A percentile compares a stretch with the other conserved stretches of the same genome.
These are phyloP conservation scores for Eupithecia exiguata DNA, from an alignment of 2,888 invertebrate genomes.

Conservation along the genomic window DNA sequence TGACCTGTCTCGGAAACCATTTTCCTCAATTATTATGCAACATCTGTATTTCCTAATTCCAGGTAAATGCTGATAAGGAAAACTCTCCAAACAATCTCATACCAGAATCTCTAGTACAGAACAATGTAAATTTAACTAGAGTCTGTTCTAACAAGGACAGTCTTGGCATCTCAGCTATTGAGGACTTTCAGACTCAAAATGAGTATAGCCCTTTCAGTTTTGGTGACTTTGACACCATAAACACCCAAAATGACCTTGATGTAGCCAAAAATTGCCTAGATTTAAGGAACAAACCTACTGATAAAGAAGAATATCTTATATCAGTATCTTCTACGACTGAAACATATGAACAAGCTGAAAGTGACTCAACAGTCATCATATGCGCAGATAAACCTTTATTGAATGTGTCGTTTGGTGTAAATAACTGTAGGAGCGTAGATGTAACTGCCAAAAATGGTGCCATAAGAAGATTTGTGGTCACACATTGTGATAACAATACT, in stretches of 20 bases:
- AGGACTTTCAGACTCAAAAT: constrained; percentile 35
- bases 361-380: constrained; percentile 43
- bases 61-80: constrained; percentile 45
- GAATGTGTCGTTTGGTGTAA: constrained; percentile 62
- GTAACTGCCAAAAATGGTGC: constrained; percentile 61
- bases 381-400: constrained; percentile 47
- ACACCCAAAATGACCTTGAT: background rate
- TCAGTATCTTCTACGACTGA: constrained; percentile 55
- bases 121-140: constrained; percentile 28
- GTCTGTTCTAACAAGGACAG: constrained; percentile 14
- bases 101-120: constrained; percentile 35
- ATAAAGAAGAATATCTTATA: constrained; percentile 39
- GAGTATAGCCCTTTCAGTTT: constrained; percentile 19
- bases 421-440: constrained; percentile 59
- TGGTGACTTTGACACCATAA: background rate
- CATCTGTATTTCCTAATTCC: background rate
- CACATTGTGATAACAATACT: constrained; percentile 52
- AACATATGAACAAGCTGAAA: constrained; percentile 41
- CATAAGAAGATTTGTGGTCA: constrained; percentile 59
- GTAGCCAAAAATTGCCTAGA: background rate
- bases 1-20: no score
- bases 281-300: constrained; percentile 4
- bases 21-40: no score
- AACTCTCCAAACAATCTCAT: constrained; percentile 47
- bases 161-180: constrained; percentile 14